Percentiles rank a stretch among this genome's conserved stretches.
These are phyloP conservation scores for Ectemnius lituratus DNA, from an alignment of 2,888 invertebrate genomes.

Conservation along the genomic window DNA sequence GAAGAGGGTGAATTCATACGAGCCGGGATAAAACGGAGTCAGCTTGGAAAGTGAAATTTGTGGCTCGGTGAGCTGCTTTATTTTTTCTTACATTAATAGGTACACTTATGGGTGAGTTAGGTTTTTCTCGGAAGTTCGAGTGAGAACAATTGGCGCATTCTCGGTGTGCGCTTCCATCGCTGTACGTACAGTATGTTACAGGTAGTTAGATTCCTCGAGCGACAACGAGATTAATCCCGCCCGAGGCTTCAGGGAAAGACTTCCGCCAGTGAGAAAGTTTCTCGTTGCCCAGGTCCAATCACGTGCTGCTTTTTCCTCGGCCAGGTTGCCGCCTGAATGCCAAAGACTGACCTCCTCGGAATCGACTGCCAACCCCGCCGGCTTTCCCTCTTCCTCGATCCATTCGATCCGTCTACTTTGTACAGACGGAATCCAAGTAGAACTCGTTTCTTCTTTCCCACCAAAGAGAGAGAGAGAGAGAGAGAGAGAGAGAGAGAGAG, in stretches of 20 bases:
- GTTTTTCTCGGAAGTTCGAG: too few relatives aligned
- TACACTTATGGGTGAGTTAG: too few relatives aligned
- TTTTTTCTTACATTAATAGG: too few relatives aligned
- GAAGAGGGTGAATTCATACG: too few relatives aligned
- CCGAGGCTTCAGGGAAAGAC: constrained; percentile 44
- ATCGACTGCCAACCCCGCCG: constrained; percentile 26
- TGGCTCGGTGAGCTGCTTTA: too few relatives aligned
- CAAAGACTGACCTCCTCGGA: constrained; percentile 46
- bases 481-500: background rate
- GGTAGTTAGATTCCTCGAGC: constrained; percentile 48
- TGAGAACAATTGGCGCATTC: constrained; percentile 14
- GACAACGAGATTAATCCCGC: constrained; percentile 57
- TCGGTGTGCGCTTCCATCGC: constrained; percentile 11
- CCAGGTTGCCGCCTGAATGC: constrained; percentile 47
- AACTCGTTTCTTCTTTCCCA: constrained; percentile 7
- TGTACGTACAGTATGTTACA: constrained; percentile 47
- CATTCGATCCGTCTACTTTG: constrained; percentile 32
- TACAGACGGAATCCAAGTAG: constrained; percentile 17
- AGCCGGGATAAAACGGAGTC: too few relatives aligned
- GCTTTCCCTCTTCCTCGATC: constrained; percentile 13
- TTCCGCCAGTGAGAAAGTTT: constrained; percentile 43
- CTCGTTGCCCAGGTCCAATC: too few relatives aligned
- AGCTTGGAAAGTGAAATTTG: too few relatives aligned
- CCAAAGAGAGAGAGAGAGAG: background rate
- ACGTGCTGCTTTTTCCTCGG: background rate